Evolutionary conservation across 2,888 invertebrate species (phyloP), one percentile per base, ranked within the genome.

Genomic region (Pecten maximus): DNA sequence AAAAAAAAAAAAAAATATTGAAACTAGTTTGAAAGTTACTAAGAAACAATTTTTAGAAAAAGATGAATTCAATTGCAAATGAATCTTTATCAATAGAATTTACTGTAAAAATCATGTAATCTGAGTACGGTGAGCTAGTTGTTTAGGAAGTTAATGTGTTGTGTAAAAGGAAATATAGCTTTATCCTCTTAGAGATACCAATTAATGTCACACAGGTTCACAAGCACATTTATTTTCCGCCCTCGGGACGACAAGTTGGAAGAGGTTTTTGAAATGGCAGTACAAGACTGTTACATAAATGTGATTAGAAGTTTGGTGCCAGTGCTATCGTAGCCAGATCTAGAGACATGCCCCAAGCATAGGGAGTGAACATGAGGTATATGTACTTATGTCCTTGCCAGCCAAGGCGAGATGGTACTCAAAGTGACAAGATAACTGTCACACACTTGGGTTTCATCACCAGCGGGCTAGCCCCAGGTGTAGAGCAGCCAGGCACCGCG

Each of bases 321-420:
- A 74, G 74, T 35, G 35, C 35, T 74, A 74, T 74, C 74, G 10
- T 35, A 28, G n/a, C 28, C 0, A 16, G 74, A 74, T 74, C 74
- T 74, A 74, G 74, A 74, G 74, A 74, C 74, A 74, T 12, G 28
- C 74, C 74, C 74, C 28, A 74, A 23, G 74, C 74, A 28, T 19
- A 74, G 74, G 35, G 10, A 28, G 28, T 74, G 74, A 10, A 35
- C 54, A 23, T 19, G 54, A 74, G 35, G 35, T 35, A 23, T 28
- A 35, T 74, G 74, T 74, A 74, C 74, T 74, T 74, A 74, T 74
- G 74, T 74, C 74, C 74, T 74, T 74, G 74, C 74, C 74, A 35
- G 74, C 74, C 35, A 10, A 10, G 23, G 28, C 74, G 16, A 74
- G 74, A 74, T 74, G 74, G 74, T 74, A 74, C 74, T 35, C 35